Base-by-base conservation (phyloP, 2,797 vertebrate species). In the Tapirus indicus region DNA sequence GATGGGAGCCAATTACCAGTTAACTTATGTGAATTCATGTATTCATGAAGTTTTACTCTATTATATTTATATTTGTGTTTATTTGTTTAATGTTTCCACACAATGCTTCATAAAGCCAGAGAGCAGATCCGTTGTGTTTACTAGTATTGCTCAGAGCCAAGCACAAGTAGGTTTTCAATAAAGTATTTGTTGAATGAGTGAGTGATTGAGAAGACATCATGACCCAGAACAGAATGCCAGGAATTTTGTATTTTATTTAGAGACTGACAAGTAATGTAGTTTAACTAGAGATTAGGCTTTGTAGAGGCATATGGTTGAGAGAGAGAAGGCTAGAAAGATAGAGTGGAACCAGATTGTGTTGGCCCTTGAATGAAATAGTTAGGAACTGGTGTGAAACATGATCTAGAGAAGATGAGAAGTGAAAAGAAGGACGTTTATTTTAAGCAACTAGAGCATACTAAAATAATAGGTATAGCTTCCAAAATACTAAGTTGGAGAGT, bases 191-290 rank as follows among this genome's bases (percentile, higher is more conserved):
- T 86, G 60, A 95, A 20, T 41, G 74, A 69, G 6, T n/a, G 27
- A 84, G 78, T 95, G 62, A 84, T 68, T 89, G 32, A 96, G 86
- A 88, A 91, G 66, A 49, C 9, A 18, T 21, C 9, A 25, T 44
- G 90, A 95, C 17, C 21, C 52, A 95, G 90, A 74, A 79, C 6
- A 95, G 60, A 83, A 66, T 72, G 68, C 71, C 60, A 85, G 54
- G 35, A 93, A 64, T 54, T 91, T 64, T 95, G 8, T 71, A 82
- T 91, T 85, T 94, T 87, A 92, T 79, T 92, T 86, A 86, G n/a
- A 94, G 47, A 47, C 47, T 49, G 72, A 54, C 4, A 20, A 18
- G 14, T 27, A 69, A 38, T 91, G 10, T 62, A 64, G 23, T 58
- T 62, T 68, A 49, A 44, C 41, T 74, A 38, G 68, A 41, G 18